A percentile compares a stretch with the other conserved stretches of the same genome.
phyloP scores from a whole-genome alignment of 2,113 vertebrate species.

The Odontesthes bonariensis region DNA sequence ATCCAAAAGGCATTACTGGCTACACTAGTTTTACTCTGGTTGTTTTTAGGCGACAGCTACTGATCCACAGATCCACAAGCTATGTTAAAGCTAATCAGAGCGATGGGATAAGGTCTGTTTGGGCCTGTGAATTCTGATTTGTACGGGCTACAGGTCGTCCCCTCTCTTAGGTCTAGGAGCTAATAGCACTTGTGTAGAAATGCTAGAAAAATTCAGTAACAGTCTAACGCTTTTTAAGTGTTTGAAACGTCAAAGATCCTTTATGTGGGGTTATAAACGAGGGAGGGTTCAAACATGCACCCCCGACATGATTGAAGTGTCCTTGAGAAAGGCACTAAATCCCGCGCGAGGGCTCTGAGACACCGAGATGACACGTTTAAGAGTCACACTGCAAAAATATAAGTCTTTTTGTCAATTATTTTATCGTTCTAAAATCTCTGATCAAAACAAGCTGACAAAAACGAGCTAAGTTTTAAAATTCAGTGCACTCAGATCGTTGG shows the following conservation, averaged over 20 bases:
- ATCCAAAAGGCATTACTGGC: conserved; percentile 91
- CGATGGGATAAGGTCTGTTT: conserved; percentile 73
- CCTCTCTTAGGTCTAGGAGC: conserved; percentile 86
- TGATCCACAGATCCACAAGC: conserved; percentile 89
- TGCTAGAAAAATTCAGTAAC: conserved; percentile 79
- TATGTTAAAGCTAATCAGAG: conserved; percentile 90
- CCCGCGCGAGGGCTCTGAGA: not conserved
- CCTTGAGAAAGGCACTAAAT: conserved; percentile 58
- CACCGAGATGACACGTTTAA: too few species aligned
- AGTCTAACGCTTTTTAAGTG: conserved; percentile 58
- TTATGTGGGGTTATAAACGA: not conserved
- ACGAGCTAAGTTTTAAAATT: too few species aligned
- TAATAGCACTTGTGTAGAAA: conserved; percentile 81
- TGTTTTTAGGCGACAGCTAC: conserved; percentile 81
- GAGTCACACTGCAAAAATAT: too few species aligned
- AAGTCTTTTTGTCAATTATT: too few species aligned
- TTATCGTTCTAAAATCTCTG: too few species aligned
- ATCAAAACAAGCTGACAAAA: too few species aligned
- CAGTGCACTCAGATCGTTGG: too few species aligned
- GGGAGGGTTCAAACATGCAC: conserved; percentile 25
- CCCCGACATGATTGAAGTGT: conserved; percentile 47
- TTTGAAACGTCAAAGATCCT: not conserved
- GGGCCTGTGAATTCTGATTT: conserved; percentile 73
- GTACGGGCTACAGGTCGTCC: conserved; percentile 73
- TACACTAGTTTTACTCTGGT: conserved; percentile 80